Evolutionary conservation across 2,113 vertebrate species (phyloP).

Genomic region (Pangasianodon hypophthalmus): DNA sequence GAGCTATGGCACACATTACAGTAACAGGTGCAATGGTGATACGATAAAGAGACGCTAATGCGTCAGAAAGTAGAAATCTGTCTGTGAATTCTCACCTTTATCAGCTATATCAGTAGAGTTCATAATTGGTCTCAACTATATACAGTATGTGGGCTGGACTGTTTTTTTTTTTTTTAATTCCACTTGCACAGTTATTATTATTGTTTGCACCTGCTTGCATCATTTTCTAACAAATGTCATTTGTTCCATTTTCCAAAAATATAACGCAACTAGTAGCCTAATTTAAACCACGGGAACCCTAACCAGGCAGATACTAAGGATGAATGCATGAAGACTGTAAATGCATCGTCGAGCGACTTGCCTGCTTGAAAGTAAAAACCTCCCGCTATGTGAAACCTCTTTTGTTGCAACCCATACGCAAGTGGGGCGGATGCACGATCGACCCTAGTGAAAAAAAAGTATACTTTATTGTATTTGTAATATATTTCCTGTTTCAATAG

Average conservation of each 20-base stretch:
- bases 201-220: not conserved
- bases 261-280: not conserved
- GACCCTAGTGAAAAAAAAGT: too few species aligned
- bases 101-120: not conserved
- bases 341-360: not conserved
- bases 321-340: not conserved
- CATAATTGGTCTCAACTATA: not conserved
- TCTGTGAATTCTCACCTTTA: not conserved
- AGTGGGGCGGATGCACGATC: too few species aligned
- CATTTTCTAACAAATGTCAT: not conserved
- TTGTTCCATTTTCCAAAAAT: not conserved
- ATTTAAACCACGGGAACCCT: not conserved
- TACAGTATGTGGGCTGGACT: not conserved
- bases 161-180: not conserved
- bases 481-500: too few species aligned
- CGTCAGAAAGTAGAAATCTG: not conserved
- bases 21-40: conserved; percentile 71
- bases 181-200: not conserved
- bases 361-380: not conserved
- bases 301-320: not conserved
- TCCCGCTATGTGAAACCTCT: not conserved
- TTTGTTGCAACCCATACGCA: too few species aligned
- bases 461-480: too few species aligned
- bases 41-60: conserved; percentile 69
- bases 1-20: conserved; percentile 73